These are phyloP conservation scores for Ametastegia equiseti DNA, from an alignment of 2,888 invertebrate genomes.

Conservation along the genomic window DNA sequence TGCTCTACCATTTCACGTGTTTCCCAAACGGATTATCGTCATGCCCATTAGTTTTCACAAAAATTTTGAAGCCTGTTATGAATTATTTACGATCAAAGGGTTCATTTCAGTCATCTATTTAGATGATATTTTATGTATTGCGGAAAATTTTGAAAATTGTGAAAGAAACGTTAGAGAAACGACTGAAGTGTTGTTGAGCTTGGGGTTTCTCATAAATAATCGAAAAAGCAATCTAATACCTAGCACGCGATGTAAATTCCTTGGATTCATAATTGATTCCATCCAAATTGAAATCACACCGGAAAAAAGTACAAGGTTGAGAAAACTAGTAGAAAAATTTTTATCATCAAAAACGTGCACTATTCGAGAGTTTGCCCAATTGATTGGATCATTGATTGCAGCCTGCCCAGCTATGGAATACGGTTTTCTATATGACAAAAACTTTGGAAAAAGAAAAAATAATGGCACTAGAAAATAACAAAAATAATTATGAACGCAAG, in stretches of 20 bases:
- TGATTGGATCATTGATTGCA: background rate
- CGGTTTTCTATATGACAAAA: background rate
- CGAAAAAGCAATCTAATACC: conserved; percentile 47
- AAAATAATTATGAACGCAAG: background rate
- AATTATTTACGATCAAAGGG: background rate
- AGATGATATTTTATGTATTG: conserved; percentile 55
- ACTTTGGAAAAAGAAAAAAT: background rate
- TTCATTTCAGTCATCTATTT: conserved; percentile 50
- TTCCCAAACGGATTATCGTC: background rate
- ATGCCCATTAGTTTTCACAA: background rate
- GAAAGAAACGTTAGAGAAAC: too few species aligned
- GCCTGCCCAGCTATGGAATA: background rate
- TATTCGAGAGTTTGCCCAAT: background rate
- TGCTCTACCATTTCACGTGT: background rate
- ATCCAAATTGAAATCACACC: conserved; percentile 50
- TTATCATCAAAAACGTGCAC: background rate
- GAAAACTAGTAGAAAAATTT: background rate
- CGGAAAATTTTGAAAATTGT: too few species aligned
- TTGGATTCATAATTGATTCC: conserved; percentile 51
- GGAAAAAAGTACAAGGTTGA: conserved; percentile 51
- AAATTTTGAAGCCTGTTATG: background rate
- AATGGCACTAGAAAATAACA: background rate
- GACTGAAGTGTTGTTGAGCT: conserved; percentile 48
- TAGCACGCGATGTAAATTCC: conserved; percentile 12
- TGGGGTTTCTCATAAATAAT: conserved; percentile 47